Percentiles rank a stretch among this genome's conserved stretches.
Evolutionary conservation across 2,888 invertebrate genomes (phyloP).

Genomic region (Eupithecia pulchellata): DNA sequence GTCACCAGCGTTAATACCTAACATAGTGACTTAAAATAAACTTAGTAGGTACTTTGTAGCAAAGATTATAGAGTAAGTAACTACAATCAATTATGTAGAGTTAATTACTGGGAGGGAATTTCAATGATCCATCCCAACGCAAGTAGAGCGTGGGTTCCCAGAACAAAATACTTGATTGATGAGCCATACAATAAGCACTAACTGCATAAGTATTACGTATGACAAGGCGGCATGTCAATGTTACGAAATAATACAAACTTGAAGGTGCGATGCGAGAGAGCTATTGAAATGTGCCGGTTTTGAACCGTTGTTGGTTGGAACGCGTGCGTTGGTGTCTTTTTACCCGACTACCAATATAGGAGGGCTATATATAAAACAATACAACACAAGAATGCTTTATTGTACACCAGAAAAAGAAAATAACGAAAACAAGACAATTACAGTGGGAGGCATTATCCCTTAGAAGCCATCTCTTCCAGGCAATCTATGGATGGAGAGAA

Average conservation of each 20-base stretch:
- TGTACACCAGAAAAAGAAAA: too few relatives aligned
- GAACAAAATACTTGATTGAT: constrained; percentile 20
- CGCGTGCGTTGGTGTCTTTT: constrained; percentile 13
- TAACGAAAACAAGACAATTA: too few relatives aligned
- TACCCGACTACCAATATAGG: too few relatives aligned
- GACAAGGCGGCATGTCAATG: not conserved
- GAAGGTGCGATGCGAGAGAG: constrained; percentile 2
- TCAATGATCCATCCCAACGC: not conserved
- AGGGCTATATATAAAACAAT: too few relatives aligned
- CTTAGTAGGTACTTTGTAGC: too few relatives aligned
- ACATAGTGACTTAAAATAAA: too few relatives aligned
- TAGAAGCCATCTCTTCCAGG: too few relatives aligned
- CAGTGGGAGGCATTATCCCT: too few relatives aligned
- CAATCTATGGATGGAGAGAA: too few relatives aligned
- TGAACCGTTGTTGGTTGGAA: too few relatives aligned
- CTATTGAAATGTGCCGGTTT: not conserved
- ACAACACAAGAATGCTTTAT: too few relatives aligned
- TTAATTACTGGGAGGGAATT: not conserved
- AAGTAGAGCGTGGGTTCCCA: constrained; percentile 25
- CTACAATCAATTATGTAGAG: not conserved
- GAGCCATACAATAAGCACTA: constrained; percentile 25
- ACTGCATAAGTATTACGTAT: not conserved
- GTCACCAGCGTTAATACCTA: too few relatives aligned
- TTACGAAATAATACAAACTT: constrained; percentile 11
- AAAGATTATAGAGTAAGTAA: not conserved